Evolutionary conservation across 2,888 invertebrate genomes (phyloP).

Genomic region (Oeneis ivallda): DNA sequence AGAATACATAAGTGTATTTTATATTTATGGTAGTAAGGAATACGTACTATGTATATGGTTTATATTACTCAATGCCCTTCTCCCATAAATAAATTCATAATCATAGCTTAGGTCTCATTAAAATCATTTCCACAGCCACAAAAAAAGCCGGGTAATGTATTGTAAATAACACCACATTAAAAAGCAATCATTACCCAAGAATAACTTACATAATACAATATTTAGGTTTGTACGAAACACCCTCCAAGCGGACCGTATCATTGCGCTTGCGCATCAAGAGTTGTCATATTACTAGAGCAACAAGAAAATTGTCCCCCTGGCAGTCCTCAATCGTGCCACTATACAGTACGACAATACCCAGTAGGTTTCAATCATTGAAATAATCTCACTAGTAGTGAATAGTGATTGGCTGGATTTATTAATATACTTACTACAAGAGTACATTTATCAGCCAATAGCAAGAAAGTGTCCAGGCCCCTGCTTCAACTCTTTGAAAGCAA

Average conservation of each 20-base stretch:
- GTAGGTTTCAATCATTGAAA: no score
- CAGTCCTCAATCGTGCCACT: no score
- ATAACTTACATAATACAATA: constrained; percentile 25
- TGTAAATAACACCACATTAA: constrained; percentile 32
- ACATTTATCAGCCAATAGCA: not conserved
- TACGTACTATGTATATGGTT: no score
- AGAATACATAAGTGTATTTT: no score
- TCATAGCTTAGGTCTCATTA: constrained; percentile 10
- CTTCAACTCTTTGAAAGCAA: no score
- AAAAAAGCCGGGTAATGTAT: constrained; percentile 31
- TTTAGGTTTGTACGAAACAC: constrained; percentile 24
- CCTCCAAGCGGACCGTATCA: constrained; percentile 33
- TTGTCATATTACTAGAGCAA: not conserved
- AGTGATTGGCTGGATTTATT: not conserved
- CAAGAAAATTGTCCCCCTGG: not conserved
- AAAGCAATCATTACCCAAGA: constrained; percentile 33
- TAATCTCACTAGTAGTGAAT: not conserved
- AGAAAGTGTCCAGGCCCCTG: not conserved
- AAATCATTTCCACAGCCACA: constrained; percentile 16
- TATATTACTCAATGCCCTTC: not conserved
- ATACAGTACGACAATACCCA: no score
- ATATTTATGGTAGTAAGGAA: no score
- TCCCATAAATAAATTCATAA: not conserved
- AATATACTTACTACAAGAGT: not conserved
- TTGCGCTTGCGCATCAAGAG: constrained; percentile 14